Conservation (phyloP, 1,140 invertebrate genomes). For the Sweltsa coloradensis region DNA sequence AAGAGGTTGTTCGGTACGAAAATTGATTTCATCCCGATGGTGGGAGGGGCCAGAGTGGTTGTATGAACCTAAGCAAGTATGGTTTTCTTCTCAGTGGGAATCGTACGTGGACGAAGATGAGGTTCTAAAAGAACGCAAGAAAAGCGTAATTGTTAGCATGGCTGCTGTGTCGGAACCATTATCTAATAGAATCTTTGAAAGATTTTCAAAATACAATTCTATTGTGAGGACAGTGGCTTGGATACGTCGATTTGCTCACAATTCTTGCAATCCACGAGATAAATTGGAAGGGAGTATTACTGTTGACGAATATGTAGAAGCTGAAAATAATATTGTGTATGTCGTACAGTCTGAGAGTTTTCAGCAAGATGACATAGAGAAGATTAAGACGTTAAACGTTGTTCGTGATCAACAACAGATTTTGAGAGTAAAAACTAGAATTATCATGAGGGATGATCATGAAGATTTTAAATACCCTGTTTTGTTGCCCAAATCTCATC, state of each 20-base stretch:
- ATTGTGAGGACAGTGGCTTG: constrained; percentile 21
- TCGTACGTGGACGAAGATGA: constrained; percentile 13
- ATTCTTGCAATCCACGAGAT: constrained; percentile 5
- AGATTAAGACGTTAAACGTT: background rate
- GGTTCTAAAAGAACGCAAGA: background rate
- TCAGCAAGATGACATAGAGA: background rate
- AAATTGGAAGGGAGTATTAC: constrained; percentile 2
- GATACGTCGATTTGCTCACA: constrained; percentile 20
- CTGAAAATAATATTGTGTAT: constrained; percentile 2
- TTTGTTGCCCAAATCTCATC: constrained; percentile 12
- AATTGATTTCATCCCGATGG: constrained; percentile 25
- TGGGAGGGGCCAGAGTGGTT: constrained; percentile 29
- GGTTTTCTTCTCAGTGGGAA: constrained; percentile 20
- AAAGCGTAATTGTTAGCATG: background rate
- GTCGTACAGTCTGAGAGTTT: constrained; percentile 8
- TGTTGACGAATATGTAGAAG: constrained; percentile 3
- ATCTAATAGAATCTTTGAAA: constrained; percentile 4
- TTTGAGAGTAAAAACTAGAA: constrained; percentile 8
- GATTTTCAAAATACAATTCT: constrained; percentile 19
- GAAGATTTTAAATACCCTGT: constrained; percentile 10
- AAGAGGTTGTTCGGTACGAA: constrained; percentile 23
- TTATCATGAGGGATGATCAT: background rate
- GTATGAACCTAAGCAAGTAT: constrained; percentile 11
- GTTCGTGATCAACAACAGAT: background rate
- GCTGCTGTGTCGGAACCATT: background rate